These are phyloP conservation scores for Dendropsophus ebraccatus DNA, from an alignment of 2,113 vertebrate genomes.

Conservation along the genomic window DNA sequence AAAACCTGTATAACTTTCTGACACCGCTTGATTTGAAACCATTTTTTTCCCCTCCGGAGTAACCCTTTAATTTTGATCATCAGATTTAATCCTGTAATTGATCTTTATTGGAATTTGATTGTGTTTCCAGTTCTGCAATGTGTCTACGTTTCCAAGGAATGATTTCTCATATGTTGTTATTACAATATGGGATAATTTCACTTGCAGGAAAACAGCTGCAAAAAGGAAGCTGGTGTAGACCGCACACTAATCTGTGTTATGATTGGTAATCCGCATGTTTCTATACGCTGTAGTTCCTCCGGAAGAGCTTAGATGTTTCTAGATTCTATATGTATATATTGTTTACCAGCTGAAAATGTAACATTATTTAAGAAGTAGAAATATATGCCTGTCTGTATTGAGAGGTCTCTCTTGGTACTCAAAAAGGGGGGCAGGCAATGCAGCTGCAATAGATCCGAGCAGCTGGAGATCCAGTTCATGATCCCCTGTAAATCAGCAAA, in stretches of 20 bases:
- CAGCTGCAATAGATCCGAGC: neutral
- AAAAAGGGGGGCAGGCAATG: neutral
- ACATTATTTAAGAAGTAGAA: neutral
- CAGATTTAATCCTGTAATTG: neutral
- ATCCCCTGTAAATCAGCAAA: too few relatives aligned
- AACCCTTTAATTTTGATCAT: too few relatives aligned
- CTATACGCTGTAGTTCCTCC: neutral
- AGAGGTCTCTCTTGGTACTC: neutral
- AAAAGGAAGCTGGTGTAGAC: neutral
- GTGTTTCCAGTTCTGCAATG: neutral
- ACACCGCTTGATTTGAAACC: too few relatives aligned
- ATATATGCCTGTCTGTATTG: neutral
- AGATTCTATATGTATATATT: neutral
- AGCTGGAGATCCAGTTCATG: neutral
- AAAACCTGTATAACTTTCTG: too few relatives aligned
- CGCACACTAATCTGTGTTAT: slow-evolving; percentile 22
- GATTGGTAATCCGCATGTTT: slow-evolving; percentile 4
- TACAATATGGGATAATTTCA: neutral
- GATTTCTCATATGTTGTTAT: neutral
- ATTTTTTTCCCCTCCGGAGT: too few relatives aligned
- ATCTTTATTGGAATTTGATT: neutral
- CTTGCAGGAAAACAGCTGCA: slow-evolving; percentile 21
- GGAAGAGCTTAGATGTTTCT: neutral
- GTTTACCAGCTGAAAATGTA: neutral
- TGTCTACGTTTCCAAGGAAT: neutral